Base-by-base conservation (phyloP, 2,888 invertebrate species). In the Apamea epomidion region DNA sequence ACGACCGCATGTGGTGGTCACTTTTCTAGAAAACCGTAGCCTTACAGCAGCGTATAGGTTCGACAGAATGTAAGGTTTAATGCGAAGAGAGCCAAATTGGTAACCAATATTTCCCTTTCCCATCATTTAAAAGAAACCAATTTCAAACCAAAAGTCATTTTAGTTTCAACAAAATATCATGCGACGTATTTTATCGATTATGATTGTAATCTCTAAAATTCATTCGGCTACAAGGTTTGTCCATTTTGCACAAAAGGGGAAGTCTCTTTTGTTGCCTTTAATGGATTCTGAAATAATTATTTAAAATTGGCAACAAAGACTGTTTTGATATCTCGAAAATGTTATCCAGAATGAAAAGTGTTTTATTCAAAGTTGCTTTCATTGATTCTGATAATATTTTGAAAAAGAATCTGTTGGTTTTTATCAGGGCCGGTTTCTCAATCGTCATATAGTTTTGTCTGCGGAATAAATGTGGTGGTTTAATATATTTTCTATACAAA, bases 211-310 rank as follows among this genome's bases (percentile, higher is more conserved):
- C 81, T 84, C 21, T 64, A 73, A 84, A 85, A 69, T 70, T 85
- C 82, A 87, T 88, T 89, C 76, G 42, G 29, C 6, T 71, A 85
- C 82, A 87, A 65, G 68, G 65, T 75, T 85, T 68, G 77, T 80
- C 80, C 87, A 89, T 87, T 90, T 81, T 29, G 12, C 32, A 75
- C 73, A 82, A 85, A 81, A 76, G 81, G 54, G 78, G 58, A 84
- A 75, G 25, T 65, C n/a, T 69, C 83, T 70, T 79, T 88, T 88
- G 87, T 87, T 45, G 67, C 60, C 62, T 74, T 67, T 78, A 88
- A 90, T 90, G 86, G 82, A 82, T 79, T 73, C 78, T 82, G 74
- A 67, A 78, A 86, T 88, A 79, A 81, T 80, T 73, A 76, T 82
- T 87, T 76, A 78, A 87, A 90, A 76, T 67, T 78, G 75, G 74